phyloP scores from a whole-genome alignment of 37 sponge, comb jelly and placozoan species.

The Eunapius fragilis region DNA sequence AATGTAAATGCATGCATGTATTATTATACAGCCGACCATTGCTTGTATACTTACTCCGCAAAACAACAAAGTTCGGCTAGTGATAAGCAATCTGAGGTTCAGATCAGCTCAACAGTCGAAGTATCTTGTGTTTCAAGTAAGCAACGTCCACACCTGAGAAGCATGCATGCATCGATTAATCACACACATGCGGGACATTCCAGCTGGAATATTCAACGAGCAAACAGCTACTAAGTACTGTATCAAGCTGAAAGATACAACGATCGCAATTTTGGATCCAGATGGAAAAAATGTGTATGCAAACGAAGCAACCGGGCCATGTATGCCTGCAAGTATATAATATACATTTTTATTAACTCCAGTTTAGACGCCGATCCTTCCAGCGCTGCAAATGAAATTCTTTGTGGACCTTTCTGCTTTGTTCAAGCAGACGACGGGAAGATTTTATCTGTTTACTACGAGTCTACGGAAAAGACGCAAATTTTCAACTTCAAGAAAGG shows the following conservation, averaged over 20 bases:
- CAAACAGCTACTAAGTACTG: constrained; percentile 32
- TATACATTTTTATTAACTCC: too few species aligned
- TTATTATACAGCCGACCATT: too few species aligned
- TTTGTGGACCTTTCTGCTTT: constrained; percentile 22
- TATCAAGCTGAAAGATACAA: constrained; percentile 9
- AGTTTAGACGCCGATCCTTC: background rate
- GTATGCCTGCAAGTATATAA: background rate
- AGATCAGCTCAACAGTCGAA: constrained; percentile 9
- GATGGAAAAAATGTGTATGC: background rate
- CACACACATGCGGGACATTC: background rate
- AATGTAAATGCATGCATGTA: too few species aligned
- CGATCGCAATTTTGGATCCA: background rate
- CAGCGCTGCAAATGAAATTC: background rate
- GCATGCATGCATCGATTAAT: background rate
- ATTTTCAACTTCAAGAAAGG: constrained; percentile 53
- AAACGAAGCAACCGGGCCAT: background rate
- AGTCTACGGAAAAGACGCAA: constrained; percentile 1
- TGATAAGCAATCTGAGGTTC: background rate
- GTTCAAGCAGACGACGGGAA: constrained; percentile 37
- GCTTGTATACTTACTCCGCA: constrained; percentile 13
- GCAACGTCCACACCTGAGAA: background rate
- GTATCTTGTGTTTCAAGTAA: constrained; percentile 28
- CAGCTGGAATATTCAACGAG: constrained; percentile 16
- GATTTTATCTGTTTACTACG: constrained; percentile 25
- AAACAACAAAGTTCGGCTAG: constrained; percentile 17